A percentile compares a stretch with the other conserved stretches of the same genome.
phyloP scores from a whole-genome alignment of 2,113 vertebrate species.

The Pituophis catenifer region DNA sequence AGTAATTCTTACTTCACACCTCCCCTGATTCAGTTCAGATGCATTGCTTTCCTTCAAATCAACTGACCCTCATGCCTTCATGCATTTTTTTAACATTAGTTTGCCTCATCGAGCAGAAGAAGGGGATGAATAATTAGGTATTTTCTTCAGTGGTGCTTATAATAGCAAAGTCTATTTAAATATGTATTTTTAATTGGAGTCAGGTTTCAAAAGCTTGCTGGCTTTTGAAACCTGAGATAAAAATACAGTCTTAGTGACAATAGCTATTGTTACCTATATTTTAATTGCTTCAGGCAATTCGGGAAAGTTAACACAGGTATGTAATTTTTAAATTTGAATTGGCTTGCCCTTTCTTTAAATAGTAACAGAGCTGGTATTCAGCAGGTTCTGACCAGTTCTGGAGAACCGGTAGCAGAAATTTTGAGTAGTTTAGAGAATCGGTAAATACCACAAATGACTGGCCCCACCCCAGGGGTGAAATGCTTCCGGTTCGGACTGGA shows the following conservation, averaged over 20 bases:
- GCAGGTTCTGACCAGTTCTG: too few species aligned
- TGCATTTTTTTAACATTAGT: background rate
- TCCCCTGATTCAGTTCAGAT: background rate
- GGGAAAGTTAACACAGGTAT: background rate
- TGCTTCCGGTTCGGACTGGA: too few species aligned
- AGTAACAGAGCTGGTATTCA: background rate
- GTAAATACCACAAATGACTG: too few species aligned
- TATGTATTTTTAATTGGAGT: background rate
- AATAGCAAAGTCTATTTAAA: background rate
- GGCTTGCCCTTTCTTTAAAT: background rate
- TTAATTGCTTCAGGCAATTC: background rate
- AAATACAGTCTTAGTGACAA: background rate
- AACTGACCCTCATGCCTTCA: background rate
- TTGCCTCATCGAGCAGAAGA: background rate
- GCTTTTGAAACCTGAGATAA: background rate
- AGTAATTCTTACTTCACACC: background rate
- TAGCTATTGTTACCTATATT: background rate
- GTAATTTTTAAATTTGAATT: background rate
- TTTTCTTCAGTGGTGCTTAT: background rate
- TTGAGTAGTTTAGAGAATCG: too few species aligned
- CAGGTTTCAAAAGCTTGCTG: background rate
- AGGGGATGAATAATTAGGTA: background rate
- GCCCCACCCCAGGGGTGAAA: too few species aligned
- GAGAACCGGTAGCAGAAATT: too few species aligned
- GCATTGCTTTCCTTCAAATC: background rate